Conservation (phyloP, 2,888 invertebrate species). For the Stenotaenia linearis region DNA sequence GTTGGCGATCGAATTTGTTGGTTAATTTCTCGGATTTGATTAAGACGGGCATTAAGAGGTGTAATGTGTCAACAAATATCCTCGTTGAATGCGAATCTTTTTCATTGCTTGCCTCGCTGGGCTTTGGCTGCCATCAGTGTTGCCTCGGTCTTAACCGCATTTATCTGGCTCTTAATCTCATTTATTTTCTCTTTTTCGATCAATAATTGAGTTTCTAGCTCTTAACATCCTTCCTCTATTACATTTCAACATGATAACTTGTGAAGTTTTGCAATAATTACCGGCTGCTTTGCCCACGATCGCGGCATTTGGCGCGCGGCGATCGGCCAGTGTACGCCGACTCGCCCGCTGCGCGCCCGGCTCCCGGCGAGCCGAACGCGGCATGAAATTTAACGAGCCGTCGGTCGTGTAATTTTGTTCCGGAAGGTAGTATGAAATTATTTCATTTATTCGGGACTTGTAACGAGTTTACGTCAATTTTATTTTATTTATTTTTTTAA, state of each 20-base stretch:
- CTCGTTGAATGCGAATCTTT: neutral
- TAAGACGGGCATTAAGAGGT: neutral
- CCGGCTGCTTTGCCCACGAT: neutral
- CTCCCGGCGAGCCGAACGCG: neutral
- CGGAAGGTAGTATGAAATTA: neutral
- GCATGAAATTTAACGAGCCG: neutral
- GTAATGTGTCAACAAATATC: neutral
- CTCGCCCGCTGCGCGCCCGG: neutral
- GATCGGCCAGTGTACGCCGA: neutral
- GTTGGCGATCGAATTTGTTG: neutral
- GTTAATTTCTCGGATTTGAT: neutral
- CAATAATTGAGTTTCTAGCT: constrained; percentile 36
- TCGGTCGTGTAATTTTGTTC: neutral
- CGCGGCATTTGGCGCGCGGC: neutral
- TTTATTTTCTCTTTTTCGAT: constrained; percentile 36
- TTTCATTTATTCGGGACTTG: neutral
- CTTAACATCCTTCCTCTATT: constrained; percentile 31
- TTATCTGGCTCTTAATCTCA: constrained; percentile 35
- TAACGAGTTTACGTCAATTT: neutral
- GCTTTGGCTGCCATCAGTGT: neutral
- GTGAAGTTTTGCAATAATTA: constrained; percentile 37
- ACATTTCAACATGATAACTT: constrained; percentile 36
- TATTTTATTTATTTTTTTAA: neutral
- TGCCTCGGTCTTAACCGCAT: constrained; percentile 33
- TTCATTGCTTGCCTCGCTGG: neutral